These are phyloP conservation scores for Malurus splendens DNA, from an alignment of 2,797 vertebrate species.

Conservation along the genomic window DNA sequence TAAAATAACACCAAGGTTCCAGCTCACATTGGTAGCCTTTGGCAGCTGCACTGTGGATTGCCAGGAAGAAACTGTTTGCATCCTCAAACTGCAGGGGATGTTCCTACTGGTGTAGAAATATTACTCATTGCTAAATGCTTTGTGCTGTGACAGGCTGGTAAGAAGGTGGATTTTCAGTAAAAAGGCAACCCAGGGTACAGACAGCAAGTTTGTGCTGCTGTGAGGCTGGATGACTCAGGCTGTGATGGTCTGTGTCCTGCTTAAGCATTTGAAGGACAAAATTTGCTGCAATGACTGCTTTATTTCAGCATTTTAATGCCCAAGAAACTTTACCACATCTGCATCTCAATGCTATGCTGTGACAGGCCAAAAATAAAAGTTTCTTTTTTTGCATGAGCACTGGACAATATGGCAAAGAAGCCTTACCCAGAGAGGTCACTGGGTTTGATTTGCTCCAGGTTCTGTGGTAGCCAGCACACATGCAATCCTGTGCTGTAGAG, in stretches of 20 bases:
- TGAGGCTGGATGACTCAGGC: slow-evolving; percentile 7
- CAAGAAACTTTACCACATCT: background rate
- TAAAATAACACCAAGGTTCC: slow-evolving; percentile 15
- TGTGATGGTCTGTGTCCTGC: background rate
- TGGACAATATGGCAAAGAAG: background rate
- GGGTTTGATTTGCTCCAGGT: background rate
- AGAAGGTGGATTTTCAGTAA: background rate
- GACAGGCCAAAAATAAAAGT: background rate
- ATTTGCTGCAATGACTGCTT: background rate
- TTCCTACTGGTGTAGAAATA: background rate
- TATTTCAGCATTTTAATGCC: background rate
- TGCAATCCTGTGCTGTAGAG: background rate
- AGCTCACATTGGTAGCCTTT: slow-evolving; percentile 6
- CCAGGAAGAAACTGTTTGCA: slow-evolving; percentile 14
- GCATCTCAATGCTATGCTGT: background rate
- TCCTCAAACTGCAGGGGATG: background rate
- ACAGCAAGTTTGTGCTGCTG: background rate
- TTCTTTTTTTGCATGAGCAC: background rate
- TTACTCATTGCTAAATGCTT: background rate
- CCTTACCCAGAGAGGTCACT: background rate
- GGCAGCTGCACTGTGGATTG: slow-evolving; percentile 12
- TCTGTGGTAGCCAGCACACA: background rate
- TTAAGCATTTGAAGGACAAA: slow-evolving; percentile 20
- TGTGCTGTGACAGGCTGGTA: background rate
- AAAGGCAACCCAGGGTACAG: background rate